Evolutionary conservation across 2,888 invertebrate genomes (phyloP), one percentile per base, ranked within the genome.

Genomic region (Agrochola litura): DNA sequence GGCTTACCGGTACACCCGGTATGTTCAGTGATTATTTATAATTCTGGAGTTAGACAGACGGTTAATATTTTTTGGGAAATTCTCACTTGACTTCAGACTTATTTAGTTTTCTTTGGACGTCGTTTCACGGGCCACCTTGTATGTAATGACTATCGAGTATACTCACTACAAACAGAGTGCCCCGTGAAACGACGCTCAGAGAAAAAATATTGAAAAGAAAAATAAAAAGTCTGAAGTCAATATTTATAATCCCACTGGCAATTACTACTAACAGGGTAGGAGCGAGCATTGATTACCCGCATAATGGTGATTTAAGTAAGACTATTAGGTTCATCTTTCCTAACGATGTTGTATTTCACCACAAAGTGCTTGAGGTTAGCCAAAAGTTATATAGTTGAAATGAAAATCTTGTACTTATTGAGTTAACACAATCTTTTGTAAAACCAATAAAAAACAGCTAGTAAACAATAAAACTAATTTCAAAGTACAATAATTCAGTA

Each of bases 401-500:
- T 68, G 10, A 64, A 63, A 37, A 37, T 61, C 37, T 16, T 54
- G 0, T 54, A 67, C 56, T 22, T 49, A 19, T 43, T 25, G n/a
- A 52, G 22, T 49, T 61, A 6, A 49, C 19, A 61, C 43, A 49
- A 30, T 22, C 0, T 30, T 46, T 64, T 19, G 22, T n/a, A 30
- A 79, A 78, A 54, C 43, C 37, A 49, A 61, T 56, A 43, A 64
- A 46, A 46, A 43, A 65, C n/a, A 25, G 22, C 12, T 30, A 14
- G 30, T 43, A 70, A 70, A 68, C 66, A 66, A 86, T 72, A 49
- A 68, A 87, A 76, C 58, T 73, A 68, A 58, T 68, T 56, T 72
- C 49, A 65, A 83, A 88, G 30, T 77, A 71, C 49, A 66, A 76
- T 78, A 76, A 52, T 68, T 83, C 60, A 77, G 67, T 65, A 25